Percentiles rank a stretch among this genome's conserved stretches.
Conservation (phyloP, 2,113 vertebrate genomes). For the Rhabdomys dilectus region DNA sequence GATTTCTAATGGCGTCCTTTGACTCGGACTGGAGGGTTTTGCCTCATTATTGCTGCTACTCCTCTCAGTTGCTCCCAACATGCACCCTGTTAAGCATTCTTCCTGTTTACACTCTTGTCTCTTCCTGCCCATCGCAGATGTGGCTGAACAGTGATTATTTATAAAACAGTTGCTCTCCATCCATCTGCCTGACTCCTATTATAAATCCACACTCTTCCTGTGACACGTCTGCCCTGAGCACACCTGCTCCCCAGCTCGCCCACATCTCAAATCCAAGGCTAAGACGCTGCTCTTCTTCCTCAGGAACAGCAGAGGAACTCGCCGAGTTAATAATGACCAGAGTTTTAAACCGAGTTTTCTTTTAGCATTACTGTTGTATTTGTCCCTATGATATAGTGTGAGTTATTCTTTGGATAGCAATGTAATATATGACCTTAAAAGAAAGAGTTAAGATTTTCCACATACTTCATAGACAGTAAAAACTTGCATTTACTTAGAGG, state of each 20-base stretch:
- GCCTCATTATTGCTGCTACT: not conserved
- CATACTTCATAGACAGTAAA: not conserved
- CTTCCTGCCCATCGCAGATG: not conserved
- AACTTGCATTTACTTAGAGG: not conserved
- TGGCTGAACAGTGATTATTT: not conserved
- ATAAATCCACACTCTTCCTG: not conserved
- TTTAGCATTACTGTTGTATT: not conserved
- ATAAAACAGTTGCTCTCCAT: not conserved
- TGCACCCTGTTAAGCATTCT: not conserved
- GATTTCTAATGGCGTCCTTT: not conserved
- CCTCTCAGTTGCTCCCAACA: not conserved
- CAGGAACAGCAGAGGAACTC: not conserved
- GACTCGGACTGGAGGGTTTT: no score
- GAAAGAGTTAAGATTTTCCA: not conserved
- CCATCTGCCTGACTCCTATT: not conserved
- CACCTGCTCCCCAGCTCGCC: fast-evolving
- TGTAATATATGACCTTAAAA: not conserved
- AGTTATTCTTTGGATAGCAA: slow-evolving; percentile 13
- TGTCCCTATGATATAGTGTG: not conserved
- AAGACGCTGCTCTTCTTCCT: not conserved
- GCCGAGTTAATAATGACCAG: not conserved
- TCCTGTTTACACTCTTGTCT: not conserved
- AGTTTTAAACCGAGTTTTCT: slow-evolving; percentile 26
- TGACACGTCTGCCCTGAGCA: not conserved
- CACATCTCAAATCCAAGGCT: not conserved